Conservation (phyloP, 2,797 vertebrate species). For the Spinus pinus region DNA sequence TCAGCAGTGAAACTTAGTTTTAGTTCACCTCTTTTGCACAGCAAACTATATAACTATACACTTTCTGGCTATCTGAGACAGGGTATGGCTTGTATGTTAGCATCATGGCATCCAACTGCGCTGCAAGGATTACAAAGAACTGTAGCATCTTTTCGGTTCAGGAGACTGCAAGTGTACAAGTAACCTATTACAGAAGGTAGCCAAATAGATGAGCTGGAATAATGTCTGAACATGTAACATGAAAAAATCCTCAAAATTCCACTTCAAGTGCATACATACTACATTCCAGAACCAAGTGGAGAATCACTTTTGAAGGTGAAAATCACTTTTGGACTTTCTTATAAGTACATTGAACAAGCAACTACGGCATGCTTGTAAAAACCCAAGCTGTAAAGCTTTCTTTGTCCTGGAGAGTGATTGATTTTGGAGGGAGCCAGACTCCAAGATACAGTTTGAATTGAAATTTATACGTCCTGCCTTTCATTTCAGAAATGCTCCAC, state of each 20-base stretch:
- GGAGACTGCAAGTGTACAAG: neutral
- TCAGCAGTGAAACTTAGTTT: conserved; percentile 14
- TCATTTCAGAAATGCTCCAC: conserved; percentile 42
- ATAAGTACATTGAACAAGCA: neutral
- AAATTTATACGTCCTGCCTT: neutral
- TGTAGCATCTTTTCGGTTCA: neutral
- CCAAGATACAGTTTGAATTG: neutral
- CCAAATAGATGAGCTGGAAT: neutral
- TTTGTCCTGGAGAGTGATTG: neutral
- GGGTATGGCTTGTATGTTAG: neutral
- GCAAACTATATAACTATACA: neutral
- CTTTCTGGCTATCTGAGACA: neutral
- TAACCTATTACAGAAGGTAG: neutral
- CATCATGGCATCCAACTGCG: neutral
- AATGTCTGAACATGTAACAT: neutral
- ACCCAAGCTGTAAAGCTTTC: neutral
- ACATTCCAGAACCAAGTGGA: neutral
- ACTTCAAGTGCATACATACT: too few relatives aligned
- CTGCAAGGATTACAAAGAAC: neutral
- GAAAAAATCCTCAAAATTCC: neutral
- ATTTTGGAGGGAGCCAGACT: neutral
- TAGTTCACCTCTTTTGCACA: conserved; percentile 20
- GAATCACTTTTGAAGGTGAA: neutral
- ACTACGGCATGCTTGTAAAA: neutral
- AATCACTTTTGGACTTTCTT: neutral